These are phyloP conservation scores for Epinephelus awoara DNA, from an alignment of 2,797 vertebrate species.

Conservation along the genomic window DNA sequence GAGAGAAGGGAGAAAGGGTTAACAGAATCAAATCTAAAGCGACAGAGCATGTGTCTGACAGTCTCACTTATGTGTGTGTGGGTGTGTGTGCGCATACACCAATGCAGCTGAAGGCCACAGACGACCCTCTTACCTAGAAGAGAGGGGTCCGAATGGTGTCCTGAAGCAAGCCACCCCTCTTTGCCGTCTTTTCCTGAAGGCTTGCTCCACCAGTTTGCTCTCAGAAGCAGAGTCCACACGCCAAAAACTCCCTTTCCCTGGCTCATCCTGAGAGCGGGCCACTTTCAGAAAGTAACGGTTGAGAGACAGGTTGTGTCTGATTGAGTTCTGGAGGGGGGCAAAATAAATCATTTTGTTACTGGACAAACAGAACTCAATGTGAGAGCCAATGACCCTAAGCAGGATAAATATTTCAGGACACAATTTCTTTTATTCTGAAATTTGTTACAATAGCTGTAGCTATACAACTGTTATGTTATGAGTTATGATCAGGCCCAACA, in stretches of 20 bases:
- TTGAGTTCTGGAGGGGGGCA: constrained; percentile 90
- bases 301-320: constrained; percentile 98
- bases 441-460: too few relatives aligned
- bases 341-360: neutral
- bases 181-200: constrained; percentile 97
- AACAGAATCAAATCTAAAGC: constrained; percentile 42
- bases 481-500: too few relatives aligned
- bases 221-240: constrained; percentile 96
- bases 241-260: constrained; percentile 99
- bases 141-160: constrained; percentile 97
- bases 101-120: neutral
- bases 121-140: constrained; percentile 89
- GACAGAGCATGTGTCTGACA: constrained; percentile 15
- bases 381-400: neutral
- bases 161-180: constrained; percentile 97
- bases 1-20: constrained; percentile 68
- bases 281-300: constrained; percentile 99
- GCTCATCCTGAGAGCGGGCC: constrained; percentile 98
- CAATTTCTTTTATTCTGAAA: neutral
- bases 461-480: too few relatives aligned
- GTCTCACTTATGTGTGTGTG: neutral
- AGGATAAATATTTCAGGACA: neutral
- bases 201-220: constrained; percentile 97
- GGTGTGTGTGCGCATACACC: neutral
- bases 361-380: neutral